These are phyloP conservation scores for Drosophila aldrichi DNA, from an alignment of 2,888 invertebrate species.

Conservation along the genomic window DNA sequence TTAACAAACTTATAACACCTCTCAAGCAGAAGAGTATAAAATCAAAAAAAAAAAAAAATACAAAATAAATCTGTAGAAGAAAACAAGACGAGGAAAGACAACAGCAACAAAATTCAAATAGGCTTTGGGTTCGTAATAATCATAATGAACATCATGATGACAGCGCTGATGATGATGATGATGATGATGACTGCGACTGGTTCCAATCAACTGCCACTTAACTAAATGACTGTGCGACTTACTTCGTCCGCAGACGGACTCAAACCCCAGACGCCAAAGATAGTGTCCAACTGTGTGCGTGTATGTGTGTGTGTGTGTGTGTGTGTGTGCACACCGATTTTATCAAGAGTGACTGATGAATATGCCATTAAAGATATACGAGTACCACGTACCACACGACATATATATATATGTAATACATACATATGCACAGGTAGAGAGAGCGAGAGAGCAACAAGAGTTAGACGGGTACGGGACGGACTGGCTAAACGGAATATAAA, in stretches of 20 bases:
- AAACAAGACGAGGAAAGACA: conserved; percentile 15
- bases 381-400: conserved; percentile 53
- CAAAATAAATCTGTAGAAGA: conserved; percentile 52
- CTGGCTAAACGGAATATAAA: conserved; percentile 37
- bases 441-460: background rate
- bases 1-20: no score
- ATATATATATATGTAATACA: no score
- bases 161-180: conserved; percentile 24
- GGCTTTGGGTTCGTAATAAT: conserved; percentile 42
- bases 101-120: conserved; percentile 51
- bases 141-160: conserved; percentile 22
- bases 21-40: conserved; percentile 7
- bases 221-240: conserved; percentile 80
- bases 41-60: conserved; percentile 22
- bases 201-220: conserved; percentile 82
- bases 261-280: conserved; percentile 31
- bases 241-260: conserved; percentile 35
- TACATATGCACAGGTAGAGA: background rate
- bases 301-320: conserved; percentile 19
- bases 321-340: conserved; percentile 64
- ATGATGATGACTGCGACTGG: conserved; percentile 64
- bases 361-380: conserved; percentile 81
- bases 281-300: conserved; percentile 11
- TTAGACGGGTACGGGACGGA: conserved; percentile 3
- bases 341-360: conserved; percentile 83